Conservation (phyloP, 2,113 vertebrate species). For the Nematolebias whitei region DNA sequence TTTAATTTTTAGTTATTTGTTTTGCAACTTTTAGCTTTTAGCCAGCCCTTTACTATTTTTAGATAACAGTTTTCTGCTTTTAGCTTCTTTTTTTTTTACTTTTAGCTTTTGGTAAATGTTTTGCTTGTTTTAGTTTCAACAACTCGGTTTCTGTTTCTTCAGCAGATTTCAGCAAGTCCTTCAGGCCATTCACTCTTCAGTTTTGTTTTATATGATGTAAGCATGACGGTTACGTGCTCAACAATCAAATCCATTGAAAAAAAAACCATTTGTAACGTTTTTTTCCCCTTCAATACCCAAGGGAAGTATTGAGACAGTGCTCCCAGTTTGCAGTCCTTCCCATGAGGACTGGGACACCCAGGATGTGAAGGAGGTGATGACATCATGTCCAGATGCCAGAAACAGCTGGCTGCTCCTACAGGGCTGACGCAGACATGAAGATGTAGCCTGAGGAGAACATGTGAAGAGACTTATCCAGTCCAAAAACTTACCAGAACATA, state of each 20-base stretch:
- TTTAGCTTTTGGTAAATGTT: not conserved
- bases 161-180: too few relatives aligned
- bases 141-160: too few relatives aligned
- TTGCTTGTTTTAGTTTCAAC: not conserved
- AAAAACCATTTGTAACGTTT: too few relatives aligned
- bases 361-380: too few relatives aligned
- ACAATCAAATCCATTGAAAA: slow-evolving; percentile 10
- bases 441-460: slow-evolving; percentile 17
- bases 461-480: slow-evolving; percentile 10
- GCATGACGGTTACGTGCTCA: not conserved
- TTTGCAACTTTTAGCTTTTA: too few relatives aligned
- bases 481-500: not conserved
- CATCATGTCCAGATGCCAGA: slow-evolving; percentile 16
- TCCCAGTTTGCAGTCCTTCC: not conserved
- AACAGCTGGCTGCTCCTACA: slow-evolving; percentile 32
- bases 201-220: not conserved
- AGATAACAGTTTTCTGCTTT: too few relatives aligned
- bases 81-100: too few relatives aligned
- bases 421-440: slow-evolving; percentile 18
- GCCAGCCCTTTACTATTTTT: too few relatives aligned
- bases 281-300: not conserved
- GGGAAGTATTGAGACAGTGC: slow-evolving; percentile 1
- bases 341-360: too few relatives aligned
- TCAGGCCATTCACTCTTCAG: not conserved
- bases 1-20: too few relatives aligned